Percentiles rank a stretch among this genome's conserved stretches.
These are phyloP conservation scores for Porphyrio hochstetteri DNA, from an alignment of 2,113 vertebrate genomes.

Conservation along the genomic window DNA sequence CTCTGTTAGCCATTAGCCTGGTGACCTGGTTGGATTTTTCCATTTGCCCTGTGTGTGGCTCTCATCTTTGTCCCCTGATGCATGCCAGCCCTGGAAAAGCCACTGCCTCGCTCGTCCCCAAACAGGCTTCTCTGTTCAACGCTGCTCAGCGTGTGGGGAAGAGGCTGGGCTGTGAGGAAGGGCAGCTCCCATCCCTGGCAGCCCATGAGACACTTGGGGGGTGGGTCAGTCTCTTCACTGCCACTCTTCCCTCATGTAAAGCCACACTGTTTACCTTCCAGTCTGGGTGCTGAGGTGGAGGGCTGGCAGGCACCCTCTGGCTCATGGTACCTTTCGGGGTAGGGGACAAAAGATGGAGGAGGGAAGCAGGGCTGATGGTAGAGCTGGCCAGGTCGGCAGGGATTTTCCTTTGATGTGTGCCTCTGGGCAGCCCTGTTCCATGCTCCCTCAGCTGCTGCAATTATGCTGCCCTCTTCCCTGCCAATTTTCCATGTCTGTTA, in stretches of 20 bases:
- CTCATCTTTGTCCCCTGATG: background rate
- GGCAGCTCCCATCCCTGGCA: background rate
- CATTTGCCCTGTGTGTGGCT: slow-evolving; percentile 17
- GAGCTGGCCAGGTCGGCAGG: background rate
- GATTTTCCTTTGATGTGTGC: slow-evolving; percentile 26
- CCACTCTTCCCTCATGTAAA: background rate
- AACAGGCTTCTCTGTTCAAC: background rate
- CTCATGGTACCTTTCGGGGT: background rate
- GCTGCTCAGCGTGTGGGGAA: background rate
- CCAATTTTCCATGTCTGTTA: slow-evolving; percentile 6
- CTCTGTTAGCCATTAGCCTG: background rate
- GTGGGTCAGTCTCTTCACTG: fast-evolving
- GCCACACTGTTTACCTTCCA: background rate
- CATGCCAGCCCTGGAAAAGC: background rate
- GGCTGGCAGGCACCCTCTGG: background rate
- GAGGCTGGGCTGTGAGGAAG: background rate
- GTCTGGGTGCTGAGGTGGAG: background rate
- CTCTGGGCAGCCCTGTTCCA: background rate
- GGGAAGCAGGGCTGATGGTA: background rate
- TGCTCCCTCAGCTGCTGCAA: background rate
- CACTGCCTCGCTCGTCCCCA: background rate
- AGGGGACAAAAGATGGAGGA: slow-evolving; percentile 4
- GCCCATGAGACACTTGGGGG: background rate
- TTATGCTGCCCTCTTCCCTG: background rate
- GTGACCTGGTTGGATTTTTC: slow-evolving; percentile 54